Base-by-base conservation (phyloP, 2,113 vertebrate genomes). In the Athene noctua region DNA sequence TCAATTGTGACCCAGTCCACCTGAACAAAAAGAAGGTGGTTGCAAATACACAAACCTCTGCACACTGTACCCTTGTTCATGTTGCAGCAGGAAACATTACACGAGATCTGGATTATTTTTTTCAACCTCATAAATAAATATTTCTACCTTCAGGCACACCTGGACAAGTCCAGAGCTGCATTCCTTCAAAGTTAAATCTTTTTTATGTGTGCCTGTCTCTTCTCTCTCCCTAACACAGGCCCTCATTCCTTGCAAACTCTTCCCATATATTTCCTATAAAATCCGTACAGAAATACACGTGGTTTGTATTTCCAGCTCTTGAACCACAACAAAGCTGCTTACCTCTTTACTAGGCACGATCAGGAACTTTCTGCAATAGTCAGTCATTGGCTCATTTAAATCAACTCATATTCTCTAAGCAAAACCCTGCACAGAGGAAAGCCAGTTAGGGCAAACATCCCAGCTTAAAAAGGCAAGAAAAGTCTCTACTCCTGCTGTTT, bases 111-210 rank as follows among this genome's bases (percentile, higher is more conserved):
- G 26, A 42, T 80, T 91, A 13, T 59, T 75, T 78, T 83, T 80
- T 80, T 54, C 63, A 44, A 29, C 26, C 30, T 79, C 49, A 80
- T 30, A 78, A 87, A 92, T 75, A 94, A 92, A 88, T 90, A 85
- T 58, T 82, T 93, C 93, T 96, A 54, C 87, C 93, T 61, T 71
- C 63, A 65, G 95, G 95, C 95, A 96, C 96, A 93, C 72, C 75
- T 84, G 88, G 83, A 91, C 88, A 92, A 96, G 92, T 95, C 95
- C 86, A 49, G 62, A 95, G 61, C 78, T 97, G 95, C 97, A 97
- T 98, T 98, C 97, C 89, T 97, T 86, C 94, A 94, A 98, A 96
- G 96, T 94, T 95, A 97, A 94, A 97, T 91, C 91, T 95, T 95
- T 95, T 95, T 97, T 88, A 34, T 30, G 52, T 55, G 25, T 40